A percentile compares a stretch with the other conserved stretches of the same genome.
Evolutionary conservation across 2,113 vertebrate species (phyloP).

Genomic region (Hemichromis elongatus): DNA sequence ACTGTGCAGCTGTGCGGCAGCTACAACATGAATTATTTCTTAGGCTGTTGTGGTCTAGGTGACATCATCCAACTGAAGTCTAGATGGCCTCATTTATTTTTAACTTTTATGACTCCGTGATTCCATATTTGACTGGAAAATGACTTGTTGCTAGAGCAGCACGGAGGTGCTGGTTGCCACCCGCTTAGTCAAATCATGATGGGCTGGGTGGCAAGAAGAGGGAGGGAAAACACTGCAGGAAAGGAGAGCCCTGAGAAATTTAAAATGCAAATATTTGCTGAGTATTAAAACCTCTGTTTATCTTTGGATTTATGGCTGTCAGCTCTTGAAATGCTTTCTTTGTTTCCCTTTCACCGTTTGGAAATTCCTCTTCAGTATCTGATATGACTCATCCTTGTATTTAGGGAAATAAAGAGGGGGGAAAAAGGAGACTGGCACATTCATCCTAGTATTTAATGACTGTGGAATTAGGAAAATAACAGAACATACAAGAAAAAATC

Average conservation of each 20-base stretch:
- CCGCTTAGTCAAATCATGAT: constrained; percentile 15
- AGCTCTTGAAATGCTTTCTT: neutral
- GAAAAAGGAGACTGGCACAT: neutral
- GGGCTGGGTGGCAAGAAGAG: neutral
- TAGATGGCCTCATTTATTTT: constrained; percentile 16
- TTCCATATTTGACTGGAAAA: constrained; percentile 34
- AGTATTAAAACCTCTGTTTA: neutral
- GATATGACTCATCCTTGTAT: neutral
- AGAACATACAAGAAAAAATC: neutral
- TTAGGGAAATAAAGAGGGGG: neutral
- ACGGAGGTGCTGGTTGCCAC: neutral
- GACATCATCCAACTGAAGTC: neutral
- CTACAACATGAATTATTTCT: neutral
- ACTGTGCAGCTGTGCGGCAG: neutral
- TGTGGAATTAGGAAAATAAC: neutral
- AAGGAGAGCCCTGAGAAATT: constrained; percentile 1
- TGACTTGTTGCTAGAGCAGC: neutral
- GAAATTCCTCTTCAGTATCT: neutral
- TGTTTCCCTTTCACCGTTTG: neutral
- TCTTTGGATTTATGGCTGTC: neutral
- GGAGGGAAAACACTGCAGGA: neutral
- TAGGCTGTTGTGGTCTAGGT: constrained; percentile 5
- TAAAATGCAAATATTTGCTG: constrained; percentile 42
- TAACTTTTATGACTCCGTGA: neutral
- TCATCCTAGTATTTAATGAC: neutral